Evolutionary conservation across 2,113 vertebrate species (phyloP), one percentile per base, ranked within the genome.

Genomic region (Ameiurus melas): DNA sequence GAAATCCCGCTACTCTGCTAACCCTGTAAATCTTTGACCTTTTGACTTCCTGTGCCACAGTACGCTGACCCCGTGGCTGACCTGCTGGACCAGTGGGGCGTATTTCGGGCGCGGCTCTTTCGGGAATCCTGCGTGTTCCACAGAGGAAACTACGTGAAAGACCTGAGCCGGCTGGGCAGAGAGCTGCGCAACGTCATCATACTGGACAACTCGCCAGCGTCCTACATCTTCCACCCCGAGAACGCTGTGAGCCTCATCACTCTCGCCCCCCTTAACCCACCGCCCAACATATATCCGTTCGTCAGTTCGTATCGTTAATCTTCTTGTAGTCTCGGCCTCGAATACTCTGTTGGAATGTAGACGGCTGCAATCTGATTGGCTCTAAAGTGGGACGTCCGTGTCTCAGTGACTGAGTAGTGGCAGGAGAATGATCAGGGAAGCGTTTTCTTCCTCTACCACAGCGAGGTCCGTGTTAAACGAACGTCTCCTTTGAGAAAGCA

Each of bases 151-250:
- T 99, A 99, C 0, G 98, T 99, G 87, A 99, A 99, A 95, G 98
- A 99, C 94, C 96, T 99, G 86, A 99, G 98, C 90, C 97, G 97
- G 78, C 95, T 99, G 60, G 98, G 98, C 30, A 96, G 98, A 92
- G 98, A 99, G 93, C 97, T 99, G 95, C 96, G 92, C 94, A 98
- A 97, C 91, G 97, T 99, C 90, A 97, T 99, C 92, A 99, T 99
- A 12, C 95, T 99, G 10, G 98, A 99, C 94, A 99, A 99, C 91
- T 99, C 98, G 17, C 98, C 98, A 3, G 98, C 98, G 85, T 99
- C 98, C 8, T 99, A 99, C 94, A 98, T 98, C 96, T 99, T 99
- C 95, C 98, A 99, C 86, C 98, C 98, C 5, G 98, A 99, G 95
- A 99, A 99, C 89, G 98, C 98, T 94, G 98, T 99, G 87, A 97